Conservation (phyloP, 2,888 invertebrate genomes). For the Drosophila robusta region DNA sequence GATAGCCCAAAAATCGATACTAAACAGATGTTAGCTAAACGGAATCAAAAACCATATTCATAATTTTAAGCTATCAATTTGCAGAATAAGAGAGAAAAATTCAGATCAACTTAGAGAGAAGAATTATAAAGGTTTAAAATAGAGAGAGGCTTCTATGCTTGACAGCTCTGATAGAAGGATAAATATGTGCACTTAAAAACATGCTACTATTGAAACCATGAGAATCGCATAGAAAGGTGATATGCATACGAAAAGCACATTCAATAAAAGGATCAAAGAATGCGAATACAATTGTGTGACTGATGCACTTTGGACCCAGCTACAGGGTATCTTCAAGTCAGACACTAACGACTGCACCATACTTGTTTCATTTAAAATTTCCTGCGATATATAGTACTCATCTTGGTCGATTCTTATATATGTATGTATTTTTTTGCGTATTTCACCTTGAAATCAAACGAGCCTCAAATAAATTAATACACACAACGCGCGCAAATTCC, state of each 20-base stretch:
- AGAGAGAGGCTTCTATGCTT: too few relatives aligned
- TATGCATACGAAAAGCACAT: too few relatives aligned
- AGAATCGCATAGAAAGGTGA: too few relatives aligned
- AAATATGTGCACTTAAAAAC: too few relatives aligned
- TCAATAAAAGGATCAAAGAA: too few relatives aligned
- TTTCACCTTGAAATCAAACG: constrained; percentile 78
- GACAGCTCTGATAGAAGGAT: too few relatives aligned
- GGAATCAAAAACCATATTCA: too few relatives aligned
- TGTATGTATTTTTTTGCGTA: constrained; percentile 63
- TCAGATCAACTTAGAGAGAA: too few relatives aligned
- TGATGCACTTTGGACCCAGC: background rate
- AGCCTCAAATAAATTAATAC: constrained; percentile 76
- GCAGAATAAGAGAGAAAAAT: too few relatives aligned
- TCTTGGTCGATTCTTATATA: constrained; percentile 31
- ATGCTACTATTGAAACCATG: too few relatives aligned
- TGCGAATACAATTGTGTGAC: background rate
- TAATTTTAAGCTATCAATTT: too few relatives aligned
- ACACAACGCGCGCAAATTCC: constrained; percentile 68
- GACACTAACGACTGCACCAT: background rate
- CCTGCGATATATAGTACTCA: constrained; percentile 23
- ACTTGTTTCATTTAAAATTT: constrained; percentile 30
- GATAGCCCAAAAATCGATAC: constrained; percentile 5
- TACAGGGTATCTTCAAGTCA: constrained; percentile 7
- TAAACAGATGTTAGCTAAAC: background rate
- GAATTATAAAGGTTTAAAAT: too few relatives aligned